Percentiles rank a stretch among this genome's conserved stretches.
Evolutionary conservation across 2,888 invertebrate species (phyloP).

Genomic region (Macrosiphum euphorbiae): DNA sequence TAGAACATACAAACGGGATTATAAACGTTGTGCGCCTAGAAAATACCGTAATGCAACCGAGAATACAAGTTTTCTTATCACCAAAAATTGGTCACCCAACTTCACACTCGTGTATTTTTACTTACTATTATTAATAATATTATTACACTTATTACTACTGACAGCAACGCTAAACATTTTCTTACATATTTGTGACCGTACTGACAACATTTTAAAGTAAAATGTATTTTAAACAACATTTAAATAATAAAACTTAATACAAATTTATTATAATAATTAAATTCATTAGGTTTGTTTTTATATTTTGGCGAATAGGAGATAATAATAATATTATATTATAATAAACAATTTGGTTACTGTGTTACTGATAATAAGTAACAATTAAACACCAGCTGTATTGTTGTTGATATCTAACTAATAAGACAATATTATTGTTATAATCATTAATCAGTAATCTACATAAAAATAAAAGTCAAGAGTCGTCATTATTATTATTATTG

Average conservation of each 20-base stretch:
- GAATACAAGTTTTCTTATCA: too few species aligned
- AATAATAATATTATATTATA: neutral
- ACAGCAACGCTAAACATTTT: slow-evolving; percentile 8
- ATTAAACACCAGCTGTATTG: neutral
- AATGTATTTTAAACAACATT: slow-evolving; percentile 16
- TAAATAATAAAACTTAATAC: slow-evolving; percentile 15
- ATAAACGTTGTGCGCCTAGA: too few species aligned
- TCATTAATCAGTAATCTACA: neutral
- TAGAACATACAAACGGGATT: too few species aligned
- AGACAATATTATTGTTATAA: neutral
- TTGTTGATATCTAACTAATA: too few species aligned
- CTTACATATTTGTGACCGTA: neutral
- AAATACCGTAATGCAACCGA: too few species aligned
- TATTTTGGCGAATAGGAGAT: slow-evolving; percentile 10
- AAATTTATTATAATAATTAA: slow-evolving; percentile 16
- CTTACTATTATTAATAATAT: neutral
- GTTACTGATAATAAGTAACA: too few species aligned
- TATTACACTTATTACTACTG: slow-evolving; percentile 9
- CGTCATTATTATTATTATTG: too few species aligned
- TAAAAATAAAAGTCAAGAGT: too few species aligned
- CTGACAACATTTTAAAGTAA: slow-evolving; percentile 6
- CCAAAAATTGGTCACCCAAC: too few species aligned
- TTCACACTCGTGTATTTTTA: neutral
- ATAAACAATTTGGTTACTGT: neutral
- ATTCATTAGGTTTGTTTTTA: slow-evolving; percentile 11